A percentile compares a stretch with the other conserved stretches of the same genome.
Evolutionary conservation across 2,797 vertebrate genomes (phyloP).

Genomic region (Paedocypris micromegethes): DNA sequence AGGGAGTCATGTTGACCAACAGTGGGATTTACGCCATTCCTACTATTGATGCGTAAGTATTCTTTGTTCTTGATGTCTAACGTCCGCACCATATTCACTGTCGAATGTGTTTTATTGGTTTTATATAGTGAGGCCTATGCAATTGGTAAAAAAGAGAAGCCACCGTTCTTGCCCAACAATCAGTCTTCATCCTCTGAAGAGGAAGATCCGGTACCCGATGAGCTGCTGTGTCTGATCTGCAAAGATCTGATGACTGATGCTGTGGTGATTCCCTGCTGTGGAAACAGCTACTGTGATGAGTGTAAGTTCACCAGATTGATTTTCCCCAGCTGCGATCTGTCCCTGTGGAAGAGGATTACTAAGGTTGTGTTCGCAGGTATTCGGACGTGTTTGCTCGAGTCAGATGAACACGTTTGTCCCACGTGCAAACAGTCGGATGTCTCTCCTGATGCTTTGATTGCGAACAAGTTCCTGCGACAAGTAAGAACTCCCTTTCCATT

Average conservation of each 20-base stretch:
- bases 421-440: constrained; percentile 85
- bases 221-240: constrained; percentile 90
- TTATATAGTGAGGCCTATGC: constrained; percentile 84
- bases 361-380: constrained; percentile 72
- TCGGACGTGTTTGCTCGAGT: constrained; percentile 84
- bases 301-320: constrained; percentile 71
- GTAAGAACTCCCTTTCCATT: constrained; percentile 58
- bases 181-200: constrained; percentile 73
- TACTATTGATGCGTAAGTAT: constrained; percentile 89
- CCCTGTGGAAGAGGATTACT: no score
- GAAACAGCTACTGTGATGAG: constrained; percentile 97
- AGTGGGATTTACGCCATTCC: constrained; percentile 91
- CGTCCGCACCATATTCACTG: not conserved
- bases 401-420: constrained; percentile 89
- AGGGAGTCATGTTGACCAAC: constrained; percentile 96
- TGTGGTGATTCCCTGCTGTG: constrained; percentile 95
- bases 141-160: constrained; percentile 93
- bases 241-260: constrained; percentile 90
- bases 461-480: constrained; percentile 95
- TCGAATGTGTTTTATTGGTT: constrained; percentile 2
- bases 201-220: constrained; percentile 83
- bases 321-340: no score
- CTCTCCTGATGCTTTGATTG: constrained; percentile 89
- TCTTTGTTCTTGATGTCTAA: not conserved
- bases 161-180: constrained; percentile 81